Conservation (phyloP, 2,797 vertebrate genomes). For the Melanotaenia parkinsoni region DNA sequence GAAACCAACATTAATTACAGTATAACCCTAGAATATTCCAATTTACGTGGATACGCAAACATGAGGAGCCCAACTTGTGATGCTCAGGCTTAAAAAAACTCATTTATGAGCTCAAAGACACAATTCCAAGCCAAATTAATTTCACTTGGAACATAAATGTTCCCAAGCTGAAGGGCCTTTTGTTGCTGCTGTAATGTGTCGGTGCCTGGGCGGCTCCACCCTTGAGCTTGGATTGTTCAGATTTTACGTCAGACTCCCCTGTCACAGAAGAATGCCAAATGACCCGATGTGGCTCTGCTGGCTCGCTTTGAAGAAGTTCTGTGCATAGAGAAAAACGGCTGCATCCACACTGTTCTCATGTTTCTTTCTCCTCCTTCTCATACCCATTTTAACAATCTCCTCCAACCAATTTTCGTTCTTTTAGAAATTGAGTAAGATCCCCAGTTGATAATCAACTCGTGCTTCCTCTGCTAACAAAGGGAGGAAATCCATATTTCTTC, state of each 20-base stretch:
- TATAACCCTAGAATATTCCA: not conserved
- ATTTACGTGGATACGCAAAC: not conserved
- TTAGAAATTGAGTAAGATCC: not conserved
- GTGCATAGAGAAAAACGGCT: not conserved
- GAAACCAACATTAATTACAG: not conserved
- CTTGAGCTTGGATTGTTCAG: slow-evolving; percentile 34
- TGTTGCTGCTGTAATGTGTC: slow-evolving; percentile 37
- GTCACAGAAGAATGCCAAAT: slow-evolving; percentile 29
- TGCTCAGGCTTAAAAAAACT: not conserved
- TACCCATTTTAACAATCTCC: not conserved
- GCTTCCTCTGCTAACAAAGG: slow-evolving; percentile 25
- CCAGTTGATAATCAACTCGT: slow-evolving; percentile 1
- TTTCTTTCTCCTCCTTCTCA: slow-evolving; percentile 2
- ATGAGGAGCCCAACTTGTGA: not conserved
- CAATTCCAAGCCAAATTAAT: not conserved
- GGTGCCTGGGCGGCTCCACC: slow-evolving; percentile 44
- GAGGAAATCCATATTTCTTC: slow-evolving; percentile 27
- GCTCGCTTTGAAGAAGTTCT: not conserved
- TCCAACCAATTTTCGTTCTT: not conserved
- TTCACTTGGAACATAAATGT: not conserved
- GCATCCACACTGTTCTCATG: not conserved
- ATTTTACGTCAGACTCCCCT: slow-evolving; percentile 46
- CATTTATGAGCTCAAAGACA: not conserved
- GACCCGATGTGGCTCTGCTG: slow-evolving; percentile 16
- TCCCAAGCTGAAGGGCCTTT: slow-evolving; percentile 6